Conservation (phyloP, 2,888 invertebrate species). For the Pammene aurita region DNA sequence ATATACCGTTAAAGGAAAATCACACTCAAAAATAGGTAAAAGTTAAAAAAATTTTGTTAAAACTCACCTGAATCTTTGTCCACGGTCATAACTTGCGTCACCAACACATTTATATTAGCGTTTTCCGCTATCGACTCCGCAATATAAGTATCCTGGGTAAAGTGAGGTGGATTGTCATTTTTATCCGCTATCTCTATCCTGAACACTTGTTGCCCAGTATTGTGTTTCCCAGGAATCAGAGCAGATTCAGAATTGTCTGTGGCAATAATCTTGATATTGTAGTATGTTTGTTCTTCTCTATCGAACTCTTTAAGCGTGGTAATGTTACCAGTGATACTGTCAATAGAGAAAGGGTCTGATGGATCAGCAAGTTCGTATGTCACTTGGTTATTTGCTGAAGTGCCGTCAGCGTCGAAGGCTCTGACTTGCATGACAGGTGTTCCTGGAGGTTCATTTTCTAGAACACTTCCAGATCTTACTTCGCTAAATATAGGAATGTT, state of each 20-base stretch:
- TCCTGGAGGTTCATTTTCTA: conserved; percentile 92
- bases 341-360: conserved; percentile 91
- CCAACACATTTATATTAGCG: conserved; percentile 91
- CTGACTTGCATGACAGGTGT: conserved; percentile 94
- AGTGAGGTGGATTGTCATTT: conserved; percentile 97
- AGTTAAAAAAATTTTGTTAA: neutral
- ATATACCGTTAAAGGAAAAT: neutral
- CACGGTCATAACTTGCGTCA: conserved; percentile 93
- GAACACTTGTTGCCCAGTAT: conserved; percentile 91
- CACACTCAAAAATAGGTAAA: neutral
- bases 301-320: conserved; percentile 92
- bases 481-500: conserved; percentile 94
- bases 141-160: conserved; percentile 89
- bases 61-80: conserved; percentile 91
- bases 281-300: conserved; percentile 91
- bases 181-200: conserved; percentile 96
- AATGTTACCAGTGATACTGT: conserved; percentile 93
- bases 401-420: conserved; percentile 94
- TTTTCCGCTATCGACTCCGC: conserved; percentile 91
- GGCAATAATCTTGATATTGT: conserved; percentile 95
- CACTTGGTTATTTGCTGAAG: conserved; percentile 91
- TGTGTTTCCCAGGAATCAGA: conserved; percentile 85
- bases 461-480: conserved; percentile 90
- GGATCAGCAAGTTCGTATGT: conserved; percentile 89
- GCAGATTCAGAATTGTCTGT: conserved; percentile 95